Base-by-base conservation (phyloP, 2,113 vertebrate genomes). In the Heterotis niloticus region DNA sequence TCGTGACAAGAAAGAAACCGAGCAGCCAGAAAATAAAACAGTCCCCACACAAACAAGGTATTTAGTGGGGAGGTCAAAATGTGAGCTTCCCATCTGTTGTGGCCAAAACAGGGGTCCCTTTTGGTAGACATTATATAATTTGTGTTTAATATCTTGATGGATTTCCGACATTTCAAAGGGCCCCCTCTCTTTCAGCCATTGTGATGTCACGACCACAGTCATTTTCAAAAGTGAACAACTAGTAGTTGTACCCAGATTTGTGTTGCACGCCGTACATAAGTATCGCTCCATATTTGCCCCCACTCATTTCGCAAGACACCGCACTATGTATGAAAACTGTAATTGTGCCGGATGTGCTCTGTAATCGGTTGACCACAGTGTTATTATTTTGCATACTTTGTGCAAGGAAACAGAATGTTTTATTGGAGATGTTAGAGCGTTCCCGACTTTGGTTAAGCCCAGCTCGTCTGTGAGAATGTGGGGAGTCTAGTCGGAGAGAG, bases 351-450 rank as follows among this genome's bases (percentile, higher is more conserved):
- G 79, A 81, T 77, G 77, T 51, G 66, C 78, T 81, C 86, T 85
- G 82, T 84, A 82, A 85, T 79, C 76, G 72, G 65, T 75, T 82
- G 85, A 84, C 85, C 85, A 79, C 84, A 0, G 51, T 78, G 72
- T 73, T 81, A 76, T 85, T 85, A 64, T 83, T 81, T 84, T 89
- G 79, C 82, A 85, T 77, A 81, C 82, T 64, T 44, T 87, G 83
- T 82, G 82, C 77, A 74, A 77, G 78, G 9, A 26, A 84, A 82
- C 81, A 56, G 84, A 87, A 84, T 85, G 56, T 82, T 82, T 52
- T 75, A 64, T 75, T 64, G 71, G 70, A 81, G 78, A 78, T 73
- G 82, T 79, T 77, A 83, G 84, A 88, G 86, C 70, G 57, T 81
- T 86, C 64, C 66, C 20, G 66, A 52, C 52, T 51, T 73, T 85